Percentiles rank a stretch among this genome's conserved stretches.
phyloP scores from a whole-genome alignment of 2,113 vertebrate species.

The Ophiodon elongatus region DNA sequence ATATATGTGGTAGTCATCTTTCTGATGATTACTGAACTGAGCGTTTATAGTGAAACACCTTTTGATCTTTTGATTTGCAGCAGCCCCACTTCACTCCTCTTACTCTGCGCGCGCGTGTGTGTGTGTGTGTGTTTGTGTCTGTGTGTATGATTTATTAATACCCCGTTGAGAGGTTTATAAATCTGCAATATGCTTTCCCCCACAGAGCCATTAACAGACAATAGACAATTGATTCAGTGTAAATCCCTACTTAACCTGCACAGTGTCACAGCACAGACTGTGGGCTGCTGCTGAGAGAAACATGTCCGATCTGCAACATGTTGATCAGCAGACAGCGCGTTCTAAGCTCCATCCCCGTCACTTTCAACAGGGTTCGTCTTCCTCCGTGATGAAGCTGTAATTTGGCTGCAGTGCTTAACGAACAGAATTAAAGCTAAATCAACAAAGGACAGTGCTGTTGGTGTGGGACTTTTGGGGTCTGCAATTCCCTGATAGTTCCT shows the following conservation, averaged over 20 bases:
- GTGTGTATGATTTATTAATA: conserved; percentile 69
- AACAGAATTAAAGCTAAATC: not conserved
- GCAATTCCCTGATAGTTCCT: not conserved
- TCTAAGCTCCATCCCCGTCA: not conserved
- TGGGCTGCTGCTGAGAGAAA: conserved; percentile 20
- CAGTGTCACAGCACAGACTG: conserved; percentile 44
- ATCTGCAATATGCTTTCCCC: conserved; percentile 75
- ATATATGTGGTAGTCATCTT: not conserved
- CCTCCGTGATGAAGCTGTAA: not conserved
- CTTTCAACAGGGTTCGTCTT: not conserved
- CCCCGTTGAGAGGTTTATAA: conserved; percentile 70
- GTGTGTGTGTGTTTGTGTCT: conserved; percentile 28
- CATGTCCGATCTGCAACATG: conserved; percentile 21
- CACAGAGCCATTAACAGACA: conserved; percentile 74
- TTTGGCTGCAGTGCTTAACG: not conserved
- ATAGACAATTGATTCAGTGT: conserved; percentile 78
- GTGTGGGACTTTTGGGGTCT: not conserved
- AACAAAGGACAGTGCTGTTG: not conserved
- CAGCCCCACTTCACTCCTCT: not conserved
- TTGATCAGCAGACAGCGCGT: conserved; percentile 16
- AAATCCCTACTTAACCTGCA: conserved; percentile 80
- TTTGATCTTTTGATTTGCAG: conserved; percentile 9
- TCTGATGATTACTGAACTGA: not conserved
- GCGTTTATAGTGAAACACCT: not conserved
- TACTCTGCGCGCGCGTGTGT: not conserved